A percentile compares a stretch with the other conserved stretches of the same genome.
Evolutionary conservation across 2,113 vertebrate genomes (phyloP).

Genomic region (Oryzias woworae): DNA sequence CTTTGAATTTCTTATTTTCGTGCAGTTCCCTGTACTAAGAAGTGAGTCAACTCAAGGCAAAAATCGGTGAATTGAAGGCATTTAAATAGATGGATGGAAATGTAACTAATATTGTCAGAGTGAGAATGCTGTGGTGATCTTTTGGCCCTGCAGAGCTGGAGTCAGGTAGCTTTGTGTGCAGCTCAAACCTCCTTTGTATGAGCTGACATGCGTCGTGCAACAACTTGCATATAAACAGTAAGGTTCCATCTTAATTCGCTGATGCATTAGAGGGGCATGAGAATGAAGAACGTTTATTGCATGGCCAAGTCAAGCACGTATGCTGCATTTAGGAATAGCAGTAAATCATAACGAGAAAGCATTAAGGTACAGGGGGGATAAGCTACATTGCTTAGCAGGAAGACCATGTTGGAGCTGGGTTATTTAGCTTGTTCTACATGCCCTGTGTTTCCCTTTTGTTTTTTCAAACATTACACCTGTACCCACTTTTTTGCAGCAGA

Average conservation of each 20-base stretch:
- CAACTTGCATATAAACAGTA: conserved; percentile 22
- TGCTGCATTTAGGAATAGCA: conserved; percentile 43
- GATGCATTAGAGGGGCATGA: conserved; percentile 42
- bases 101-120: conserved; percentile 25
- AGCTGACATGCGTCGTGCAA: conserved; percentile 15
- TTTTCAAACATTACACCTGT: background rate
- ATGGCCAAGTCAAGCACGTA: conserved; percentile 39
- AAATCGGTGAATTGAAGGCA: conserved; percentile 30
- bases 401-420: conserved; percentile 7
- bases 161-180: conserved; percentile 18
- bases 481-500: too few species aligned
- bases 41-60: conserved; percentile 2
- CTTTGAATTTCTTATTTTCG: conserved; percentile 9
- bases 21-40: too few species aligned
- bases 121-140: conserved; percentile 16
- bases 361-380: conserved; percentile 44
- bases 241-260: conserved; percentile 44
- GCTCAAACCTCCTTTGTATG: conserved; percentile 13
- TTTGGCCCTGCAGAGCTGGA: conserved; percentile 10
- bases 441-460: conserved; percentile 20
- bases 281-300: conserved; percentile 40
- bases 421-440: conserved; percentile 26
- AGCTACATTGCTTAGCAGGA: conserved; percentile 32
- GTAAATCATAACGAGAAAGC: conserved; percentile 53
- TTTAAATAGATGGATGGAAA: conserved; percentile 20